These are phyloP conservation scores for Cariama cristata DNA, from an alignment of 2,113 vertebrate genomes.

Conservation along the genomic window DNA sequence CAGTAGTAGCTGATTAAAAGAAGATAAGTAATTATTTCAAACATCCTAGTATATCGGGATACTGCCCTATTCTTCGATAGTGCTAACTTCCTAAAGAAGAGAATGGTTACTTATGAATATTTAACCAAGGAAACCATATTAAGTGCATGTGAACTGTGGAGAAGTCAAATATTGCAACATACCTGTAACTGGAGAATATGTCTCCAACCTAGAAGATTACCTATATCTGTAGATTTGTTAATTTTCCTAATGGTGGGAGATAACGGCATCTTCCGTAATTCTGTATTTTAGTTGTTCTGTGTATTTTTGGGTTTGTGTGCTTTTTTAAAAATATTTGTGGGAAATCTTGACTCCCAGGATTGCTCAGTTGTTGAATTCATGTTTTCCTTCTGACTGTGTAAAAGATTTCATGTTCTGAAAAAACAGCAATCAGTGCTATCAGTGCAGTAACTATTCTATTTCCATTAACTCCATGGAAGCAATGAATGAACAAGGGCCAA, in stretches of 20 bases:
- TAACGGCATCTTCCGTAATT: not conserved
- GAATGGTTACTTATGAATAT: not conserved
- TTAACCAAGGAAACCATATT: slow-evolving; percentile 2
- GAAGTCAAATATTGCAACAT: slow-evolving; percentile 6
- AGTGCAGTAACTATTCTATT: not conserved
- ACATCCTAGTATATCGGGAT: not conserved
- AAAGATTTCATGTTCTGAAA: not conserved
- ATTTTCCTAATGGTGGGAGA: not conserved
- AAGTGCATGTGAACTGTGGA: not conserved
- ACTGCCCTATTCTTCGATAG: not conserved
- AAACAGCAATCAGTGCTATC: not conserved
- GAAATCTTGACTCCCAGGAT: not conserved
- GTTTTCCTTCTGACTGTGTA: not conserved
- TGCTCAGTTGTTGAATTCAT: not conserved
- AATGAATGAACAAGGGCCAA: slow-evolving; percentile 19
- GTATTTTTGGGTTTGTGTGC: not conserved
- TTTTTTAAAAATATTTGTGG: not conserved
- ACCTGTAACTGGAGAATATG: not conserved
- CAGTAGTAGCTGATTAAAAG: not conserved
- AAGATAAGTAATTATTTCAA: not conserved
- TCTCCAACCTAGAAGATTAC: not conserved
- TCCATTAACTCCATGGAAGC: not conserved
- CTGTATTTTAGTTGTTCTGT: not conserved
- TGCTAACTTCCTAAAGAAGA: not conserved
- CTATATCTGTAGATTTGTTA: not conserved